Conservation (phyloP, 2,113 vertebrate genomes). For the Tautogolabrus adspersus region DNA sequence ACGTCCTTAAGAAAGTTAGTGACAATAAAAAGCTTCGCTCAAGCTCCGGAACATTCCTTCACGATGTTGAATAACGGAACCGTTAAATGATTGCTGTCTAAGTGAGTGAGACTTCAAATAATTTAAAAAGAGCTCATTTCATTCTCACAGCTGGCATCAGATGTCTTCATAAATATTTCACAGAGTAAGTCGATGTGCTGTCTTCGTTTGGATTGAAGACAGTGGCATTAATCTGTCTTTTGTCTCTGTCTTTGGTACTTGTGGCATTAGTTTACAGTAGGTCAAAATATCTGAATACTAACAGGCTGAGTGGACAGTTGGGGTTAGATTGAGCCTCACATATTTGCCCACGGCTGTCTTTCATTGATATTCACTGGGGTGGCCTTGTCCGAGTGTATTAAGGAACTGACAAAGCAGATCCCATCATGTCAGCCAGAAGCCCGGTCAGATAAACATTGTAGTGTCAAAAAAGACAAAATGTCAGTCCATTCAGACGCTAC, state of each 20-base stretch:
- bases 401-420: slow-evolving; percentile 86
- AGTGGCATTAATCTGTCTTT: slow-evolving; percentile 10
- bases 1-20: slow-evolving; percentile 46
- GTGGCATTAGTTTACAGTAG: slow-evolving; percentile 24
- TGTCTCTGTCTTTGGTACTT: slow-evolving; percentile 17
- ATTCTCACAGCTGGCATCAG: slow-evolving; percentile 31
- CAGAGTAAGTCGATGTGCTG: neutral
- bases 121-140: slow-evolving; percentile 26
- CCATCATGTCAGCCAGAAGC: slow-evolving; percentile 85
- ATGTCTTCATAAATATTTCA: slow-evolving; percentile 36
- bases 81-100: slow-evolving; percentile 27
- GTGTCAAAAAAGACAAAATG: slow-evolving; percentile 81
- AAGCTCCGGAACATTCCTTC: slow-evolving; percentile 60
- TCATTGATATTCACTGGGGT: slow-evolving; percentile 85
- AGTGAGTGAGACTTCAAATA: slow-evolving; percentile 53
- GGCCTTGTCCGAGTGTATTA: slow-evolving; percentile 80
- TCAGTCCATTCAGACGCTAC: slow-evolving; percentile 85
- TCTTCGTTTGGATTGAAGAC: slow-evolving; percentile 28
- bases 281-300: slow-evolving; percentile 41
- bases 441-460: slow-evolving; percentile 85
- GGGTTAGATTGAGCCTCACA: slow-evolving; percentile 43
- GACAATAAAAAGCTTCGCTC: slow-evolving; percentile 38
- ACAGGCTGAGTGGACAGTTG: slow-evolving; percentile 52
- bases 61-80: slow-evolving; percentile 25
- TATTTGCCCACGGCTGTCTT: slow-evolving; percentile 73